These are phyloP conservation scores for Acholoe squamosa DNA, from an alignment of 2,888 invertebrate genomes.

Conservation along the genomic window DNA sequence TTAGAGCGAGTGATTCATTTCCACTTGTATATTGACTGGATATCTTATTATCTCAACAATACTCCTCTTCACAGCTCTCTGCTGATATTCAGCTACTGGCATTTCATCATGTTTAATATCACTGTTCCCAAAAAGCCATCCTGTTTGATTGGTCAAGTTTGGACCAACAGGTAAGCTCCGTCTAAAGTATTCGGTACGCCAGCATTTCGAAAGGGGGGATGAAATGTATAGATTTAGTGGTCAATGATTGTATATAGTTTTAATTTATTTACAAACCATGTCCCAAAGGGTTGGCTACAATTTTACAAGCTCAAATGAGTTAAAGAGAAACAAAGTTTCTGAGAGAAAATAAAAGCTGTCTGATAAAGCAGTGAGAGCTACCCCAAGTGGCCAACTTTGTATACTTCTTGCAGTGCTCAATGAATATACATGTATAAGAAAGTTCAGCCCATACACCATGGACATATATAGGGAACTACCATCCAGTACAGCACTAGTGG, in stretches of 20 bases:
- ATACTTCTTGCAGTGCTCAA: too few relatives aligned
- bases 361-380: too few relatives aligned
- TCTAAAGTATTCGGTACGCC: slow-evolving; percentile 36
- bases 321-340: too few relatives aligned
- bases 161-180: not conserved
- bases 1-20: not conserved
- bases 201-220: slow-evolving; percentile 14
- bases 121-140: not conserved
- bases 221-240: slow-evolving; percentile 11
- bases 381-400: too few relatives aligned
- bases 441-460: too few relatives aligned
- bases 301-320: too few relatives aligned
- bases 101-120: slow-evolving; percentile 23
- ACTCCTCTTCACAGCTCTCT: not conserved
- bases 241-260: slow-evolving; percentile 40
- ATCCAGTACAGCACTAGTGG: too few relatives aligned
- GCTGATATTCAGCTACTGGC: slow-evolving; percentile 1
- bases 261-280: slow-evolving; percentile 33
- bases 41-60: not conserved
- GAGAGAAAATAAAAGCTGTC: too few relatives aligned
- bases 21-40: too few relatives aligned
- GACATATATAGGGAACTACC: too few relatives aligned
- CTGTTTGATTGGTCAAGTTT: not conserved
- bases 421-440: too few relatives aligned
- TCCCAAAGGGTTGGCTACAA: not conserved